Evolutionary conservation across 2,113 vertebrate species (phyloP).

Genomic region (Bufo gargarizans): DNA sequence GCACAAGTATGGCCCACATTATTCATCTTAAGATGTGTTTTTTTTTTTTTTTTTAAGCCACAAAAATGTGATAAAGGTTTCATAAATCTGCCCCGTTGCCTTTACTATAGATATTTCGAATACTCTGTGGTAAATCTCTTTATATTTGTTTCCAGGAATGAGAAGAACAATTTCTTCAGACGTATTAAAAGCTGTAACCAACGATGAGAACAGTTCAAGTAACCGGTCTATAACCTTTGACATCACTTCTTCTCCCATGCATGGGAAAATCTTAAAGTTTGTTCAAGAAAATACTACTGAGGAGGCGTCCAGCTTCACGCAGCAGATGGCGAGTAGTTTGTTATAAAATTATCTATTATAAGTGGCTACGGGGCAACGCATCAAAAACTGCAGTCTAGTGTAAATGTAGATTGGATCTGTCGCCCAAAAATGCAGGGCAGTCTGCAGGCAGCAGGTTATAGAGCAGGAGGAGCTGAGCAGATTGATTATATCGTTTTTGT

Average conservation of each 20-base stretch:
- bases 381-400: no score
- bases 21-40: no score
- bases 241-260: slow-evolving; percentile 75
- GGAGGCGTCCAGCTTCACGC: slow-evolving; percentile 83
- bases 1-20: no score
- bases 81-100: not conserved
- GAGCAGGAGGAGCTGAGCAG: no score
- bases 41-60: no score
- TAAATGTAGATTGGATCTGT: no score
- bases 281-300: slow-evolving; percentile 71
- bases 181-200: slow-evolving; percentile 81
- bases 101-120: not conserved
- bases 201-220: slow-evolving; percentile 72
- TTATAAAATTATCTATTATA: not conserved
- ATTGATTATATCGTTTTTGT: no score
- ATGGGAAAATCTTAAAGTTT: slow-evolving; percentile 78
- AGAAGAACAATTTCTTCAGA: slow-evolving; percentile 74
- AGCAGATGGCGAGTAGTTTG: slow-evolving; percentile 78
- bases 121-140: not conserved
- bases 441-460: no score
- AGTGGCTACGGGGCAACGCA: not conserved
- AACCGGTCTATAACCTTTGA: slow-evolving; percentile 80
- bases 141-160: slow-evolving; percentile 72
- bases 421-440: no score
- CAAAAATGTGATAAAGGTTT: no score